Evolutionary conservation across 2,113 vertebrate species (phyloP).

Genomic region (Himantopus leucocephalus): DNA sequence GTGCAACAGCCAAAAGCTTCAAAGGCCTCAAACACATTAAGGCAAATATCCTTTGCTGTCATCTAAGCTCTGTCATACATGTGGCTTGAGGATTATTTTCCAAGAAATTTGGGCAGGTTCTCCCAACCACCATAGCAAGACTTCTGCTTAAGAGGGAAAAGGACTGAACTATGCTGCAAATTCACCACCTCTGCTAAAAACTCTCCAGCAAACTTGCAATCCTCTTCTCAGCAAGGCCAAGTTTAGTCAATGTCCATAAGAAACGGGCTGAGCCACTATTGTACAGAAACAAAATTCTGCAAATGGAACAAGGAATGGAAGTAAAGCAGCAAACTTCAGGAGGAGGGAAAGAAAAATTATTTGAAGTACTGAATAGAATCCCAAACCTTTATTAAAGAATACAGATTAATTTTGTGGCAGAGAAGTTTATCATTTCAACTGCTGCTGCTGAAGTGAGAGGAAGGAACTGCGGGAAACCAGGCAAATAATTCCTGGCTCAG

Average conservation of each 20-base stretch:
- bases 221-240: background rate
- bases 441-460: background rate
- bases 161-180: background rate
- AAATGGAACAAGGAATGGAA: background rate
- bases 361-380: background rate
- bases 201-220: background rate
- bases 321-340: background rate
- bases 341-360: background rate
- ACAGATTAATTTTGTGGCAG: background rate
- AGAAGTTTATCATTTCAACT: background rate
- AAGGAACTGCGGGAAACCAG: background rate
- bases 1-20: background rate
- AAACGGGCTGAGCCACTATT: background rate
- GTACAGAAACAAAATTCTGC: background rate
- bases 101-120: background rate
- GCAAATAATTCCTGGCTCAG: conserved; percentile 25
- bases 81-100: background rate
- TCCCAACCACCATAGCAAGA: background rate
- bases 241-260: background rate
- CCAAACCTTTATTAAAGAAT: background rate
- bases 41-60: background rate
- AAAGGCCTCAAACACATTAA: background rate
- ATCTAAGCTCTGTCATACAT: background rate
- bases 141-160: background rate
- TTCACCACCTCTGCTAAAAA: background rate